These are phyloP conservation scores for Amiota mariae DNA, from an alignment of 2,888 invertebrate genomes.

Conservation along the genomic window DNA sequence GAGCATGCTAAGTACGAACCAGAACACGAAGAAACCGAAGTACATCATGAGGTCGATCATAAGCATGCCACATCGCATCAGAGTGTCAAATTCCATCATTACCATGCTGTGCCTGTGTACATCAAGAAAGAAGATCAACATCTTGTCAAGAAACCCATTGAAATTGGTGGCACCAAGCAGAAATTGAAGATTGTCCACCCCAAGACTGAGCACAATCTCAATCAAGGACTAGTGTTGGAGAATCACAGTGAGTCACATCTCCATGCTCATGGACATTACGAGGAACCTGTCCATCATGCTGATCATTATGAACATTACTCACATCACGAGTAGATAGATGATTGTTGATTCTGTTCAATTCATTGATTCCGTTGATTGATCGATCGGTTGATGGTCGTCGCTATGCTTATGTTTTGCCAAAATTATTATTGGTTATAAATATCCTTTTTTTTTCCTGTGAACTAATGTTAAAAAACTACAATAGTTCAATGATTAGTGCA, in stretches of 20 bases:
- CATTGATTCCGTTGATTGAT: neutral
- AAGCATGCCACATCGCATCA: conserved; percentile 82
- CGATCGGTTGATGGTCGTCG: neutral
- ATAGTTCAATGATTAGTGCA: neutral
- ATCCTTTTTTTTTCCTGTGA: neutral
- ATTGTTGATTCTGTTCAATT: neutral
- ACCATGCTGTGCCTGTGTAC: conserved; percentile 81
- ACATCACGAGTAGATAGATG: conserved; percentile 52
- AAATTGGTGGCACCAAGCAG: conserved; percentile 78
- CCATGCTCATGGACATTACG: conserved; percentile 68
- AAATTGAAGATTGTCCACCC: conserved; percentile 78
- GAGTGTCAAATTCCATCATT: conserved; percentile 81
- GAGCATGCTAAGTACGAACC: conserved; percentile 53
- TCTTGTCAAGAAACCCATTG: conserved; percentile 78
- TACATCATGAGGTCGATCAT: conserved; percentile 78
- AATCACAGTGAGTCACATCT: conserved; percentile 74
- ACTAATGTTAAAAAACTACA: neutral
- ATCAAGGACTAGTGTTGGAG: conserved; percentile 78
- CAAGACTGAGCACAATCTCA: conserved; percentile 77
- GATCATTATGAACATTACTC: conserved; percentile 71
- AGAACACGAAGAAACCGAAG: conserved; percentile 74
- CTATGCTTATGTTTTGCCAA: conserved; percentile 42
- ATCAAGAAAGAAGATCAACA: conserved; percentile 81
- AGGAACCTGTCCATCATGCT: conserved; percentile 66
- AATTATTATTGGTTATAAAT: conserved; percentile 40